phyloP scores from a whole-genome alignment of 1,140 invertebrate species.

The Drosophila kohkoa region DNA sequence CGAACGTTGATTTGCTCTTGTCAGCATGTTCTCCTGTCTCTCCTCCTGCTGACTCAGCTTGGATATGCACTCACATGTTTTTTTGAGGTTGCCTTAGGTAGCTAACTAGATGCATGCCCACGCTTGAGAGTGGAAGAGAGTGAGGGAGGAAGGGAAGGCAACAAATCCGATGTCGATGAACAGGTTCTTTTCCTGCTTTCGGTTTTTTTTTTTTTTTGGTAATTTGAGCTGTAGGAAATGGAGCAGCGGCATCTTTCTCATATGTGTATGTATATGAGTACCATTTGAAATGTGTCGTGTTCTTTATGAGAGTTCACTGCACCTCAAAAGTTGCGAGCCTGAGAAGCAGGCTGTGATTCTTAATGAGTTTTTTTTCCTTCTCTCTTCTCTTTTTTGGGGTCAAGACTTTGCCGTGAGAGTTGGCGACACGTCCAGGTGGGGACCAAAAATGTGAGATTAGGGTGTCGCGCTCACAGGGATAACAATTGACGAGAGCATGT shows the following conservation, averaged over 20 bases:
- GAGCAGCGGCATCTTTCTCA: constrained; percentile 67
- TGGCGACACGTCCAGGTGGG: constrained; percentile 18
- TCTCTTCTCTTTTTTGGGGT: neutral
- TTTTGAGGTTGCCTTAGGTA: constrained; percentile 7
- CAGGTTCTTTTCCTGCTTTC: constrained; percentile 75
- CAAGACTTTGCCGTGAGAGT: constrained; percentile 33
- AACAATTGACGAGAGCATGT: constrained; percentile 14
- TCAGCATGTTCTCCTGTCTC: constrained; percentile 56
- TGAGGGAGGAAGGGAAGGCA: constrained; percentile 3
- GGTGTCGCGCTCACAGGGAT: neutral
- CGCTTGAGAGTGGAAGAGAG: constrained; percentile 15
- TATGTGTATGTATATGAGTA: constrained; percentile 45
- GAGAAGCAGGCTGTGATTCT: constrained; percentile 22
- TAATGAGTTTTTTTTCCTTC: neutral
- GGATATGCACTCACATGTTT: constrained; percentile 7
- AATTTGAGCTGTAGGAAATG: constrained; percentile 76
- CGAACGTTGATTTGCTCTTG: constrained; percentile 70
- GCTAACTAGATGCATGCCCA: constrained; percentile 51
- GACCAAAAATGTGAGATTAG: neutral
- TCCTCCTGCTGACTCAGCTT: neutral
- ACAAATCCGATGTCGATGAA: constrained; percentile 51
- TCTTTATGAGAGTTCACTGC: constrained; percentile 44
- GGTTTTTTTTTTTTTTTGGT: constrained; percentile 54
- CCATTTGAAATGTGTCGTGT: constrained; percentile 55
- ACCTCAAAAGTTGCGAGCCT: constrained; percentile 14